These are phyloP conservation scores for Melanogrammus aeglefinus DNA, from an alignment of 2,797 vertebrate species.

Conservation along the genomic window DNA sequence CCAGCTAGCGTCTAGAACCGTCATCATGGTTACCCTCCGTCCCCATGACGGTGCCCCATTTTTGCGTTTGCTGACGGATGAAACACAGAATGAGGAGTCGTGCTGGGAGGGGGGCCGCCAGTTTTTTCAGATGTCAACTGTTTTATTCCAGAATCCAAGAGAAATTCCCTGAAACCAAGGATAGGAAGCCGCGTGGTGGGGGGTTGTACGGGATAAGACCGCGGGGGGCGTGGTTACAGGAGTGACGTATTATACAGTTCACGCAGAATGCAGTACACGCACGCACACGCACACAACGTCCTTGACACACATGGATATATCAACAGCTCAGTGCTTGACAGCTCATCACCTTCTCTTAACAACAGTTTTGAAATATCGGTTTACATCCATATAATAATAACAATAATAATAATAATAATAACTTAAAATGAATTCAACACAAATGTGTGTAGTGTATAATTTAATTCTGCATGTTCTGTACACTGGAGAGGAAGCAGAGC, in stretches of 20 bases:
- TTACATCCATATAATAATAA: conserved; percentile 1
- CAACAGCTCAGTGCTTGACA: background rate
- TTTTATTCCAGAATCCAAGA: conserved; percentile 77
- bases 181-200: conserved; percentile 13
- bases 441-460: background rate
- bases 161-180: conserved; percentile 82
- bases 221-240: background rate
- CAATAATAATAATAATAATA: background rate
- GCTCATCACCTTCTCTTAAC: background rate
- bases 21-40: no score
- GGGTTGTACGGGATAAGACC: background rate
- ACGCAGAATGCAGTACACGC: background rate
- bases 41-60: no score
- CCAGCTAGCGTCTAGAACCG: no score
- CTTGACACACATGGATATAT: background rate
- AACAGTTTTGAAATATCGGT: background rate
- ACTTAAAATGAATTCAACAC: background rate
- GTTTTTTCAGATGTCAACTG: conserved; percentile 67
- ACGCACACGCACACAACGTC: background rate
- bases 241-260: background rate
- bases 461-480: background rate
- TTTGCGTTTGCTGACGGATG: no score
- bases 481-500: no score
- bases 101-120: background rate
- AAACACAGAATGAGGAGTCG: no score